Base-by-base conservation (phyloP, 2,888 invertebrate genomes). In the Drosophila limbata region DNA sequence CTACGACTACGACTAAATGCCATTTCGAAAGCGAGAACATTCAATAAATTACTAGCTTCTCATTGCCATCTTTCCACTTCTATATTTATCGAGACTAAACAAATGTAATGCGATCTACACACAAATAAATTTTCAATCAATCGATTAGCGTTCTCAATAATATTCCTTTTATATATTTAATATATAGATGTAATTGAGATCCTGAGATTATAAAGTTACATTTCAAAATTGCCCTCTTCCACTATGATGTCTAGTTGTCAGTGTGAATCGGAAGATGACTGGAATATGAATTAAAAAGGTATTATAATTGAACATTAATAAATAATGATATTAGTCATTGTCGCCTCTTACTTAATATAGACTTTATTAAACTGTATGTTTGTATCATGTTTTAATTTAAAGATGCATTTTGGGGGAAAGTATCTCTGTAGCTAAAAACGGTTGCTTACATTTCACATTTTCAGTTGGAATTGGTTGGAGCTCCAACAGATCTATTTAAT, bases 11-110 rank as follows among this genome's bases (percentile, higher is more conserved):
- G 28, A 28, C 48, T 35, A 47, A 63, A 57, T 73, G 68, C 59
- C 52, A 19, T 35, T 45, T 28, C 37, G 25, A 44, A 28, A 19
- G 42, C 44, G 25, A 21, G 21, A 42, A 28, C 25, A 13, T 39
- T 31, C 48, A 48, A 65, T 51, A 62, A 77, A 74, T 72, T 66
- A 75, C 37, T 10, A 48, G 13, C 37, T 28, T 55, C 28, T 44
- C 21, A 50, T 33, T 57, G 31, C 21, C 25, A 51, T 50, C 15
- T 52, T 17, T 1, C 8, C 13, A 4, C 15, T 3, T 17, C 42
- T 55, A 42, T 64, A 61, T 64, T 69, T 63, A 56, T 60, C 62
- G 69, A 60, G 33, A 44, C 31, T 3, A 15, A 39, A 19, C n/a
- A 56, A 40, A 33, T 50, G 31, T 40, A 39, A 56, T 51, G 70